Percentiles rank a stretch among this genome's conserved stretches.
Conservation (phyloP, 2,797 vertebrate genomes). For the Sebastolobus alascanus region DNA sequence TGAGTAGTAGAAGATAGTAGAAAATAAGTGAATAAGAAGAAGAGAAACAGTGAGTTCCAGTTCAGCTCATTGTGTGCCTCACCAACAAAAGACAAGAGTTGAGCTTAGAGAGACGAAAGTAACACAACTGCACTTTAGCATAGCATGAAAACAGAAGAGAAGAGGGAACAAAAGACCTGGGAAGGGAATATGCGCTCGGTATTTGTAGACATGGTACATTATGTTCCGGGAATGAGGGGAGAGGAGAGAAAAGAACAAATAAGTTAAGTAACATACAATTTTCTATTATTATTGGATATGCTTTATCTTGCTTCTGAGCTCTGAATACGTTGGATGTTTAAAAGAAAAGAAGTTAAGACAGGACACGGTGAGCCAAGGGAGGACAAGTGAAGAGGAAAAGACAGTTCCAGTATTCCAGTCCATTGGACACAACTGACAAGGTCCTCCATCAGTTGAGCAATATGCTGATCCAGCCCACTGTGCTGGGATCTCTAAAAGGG, state of each 20-base stretch:
- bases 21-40: background rate
- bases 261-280: background rate
- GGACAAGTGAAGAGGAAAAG: constrained; percentile 40
- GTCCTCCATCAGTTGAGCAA: constrained; percentile 48
- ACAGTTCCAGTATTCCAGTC: constrained; percentile 51
- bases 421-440: constrained; percentile 57
- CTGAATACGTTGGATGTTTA: constrained; percentile 8
- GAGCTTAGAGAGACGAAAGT: background rate
- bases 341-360: constrained; percentile 3
- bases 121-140: background rate
- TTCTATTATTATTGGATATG: background rate
- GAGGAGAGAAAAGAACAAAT: background rate
- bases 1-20: background rate
- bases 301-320: background rate
- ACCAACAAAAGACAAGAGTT: constrained; percentile 20
- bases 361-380: constrained; percentile 25
- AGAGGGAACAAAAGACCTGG: background rate
- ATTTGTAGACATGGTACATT: background rate
- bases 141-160: constrained; percentile 2
- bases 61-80: constrained; percentile 17
- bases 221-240: background rate
- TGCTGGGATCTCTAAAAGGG: constrained; percentile 21
- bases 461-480: constrained; percentile 45
- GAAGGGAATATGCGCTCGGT: background rate
- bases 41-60: background rate